These are phyloP conservation scores for Pelecanus crispus DNA, from an alignment of 2,113 vertebrate genomes.

Conservation along the genomic window DNA sequence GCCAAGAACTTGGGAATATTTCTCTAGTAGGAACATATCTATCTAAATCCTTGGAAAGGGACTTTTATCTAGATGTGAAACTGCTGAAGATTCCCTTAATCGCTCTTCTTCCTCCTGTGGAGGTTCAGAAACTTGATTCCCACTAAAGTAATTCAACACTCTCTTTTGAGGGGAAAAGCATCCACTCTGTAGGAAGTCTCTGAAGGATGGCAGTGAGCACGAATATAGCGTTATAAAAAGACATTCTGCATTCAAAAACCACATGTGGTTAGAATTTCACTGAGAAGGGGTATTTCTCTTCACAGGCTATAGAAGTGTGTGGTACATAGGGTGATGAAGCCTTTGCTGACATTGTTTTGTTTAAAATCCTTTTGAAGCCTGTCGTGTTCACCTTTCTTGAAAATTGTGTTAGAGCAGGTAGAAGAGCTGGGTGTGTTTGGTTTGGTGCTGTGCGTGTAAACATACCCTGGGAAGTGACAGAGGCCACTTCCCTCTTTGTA, in stretches of 20 bases:
- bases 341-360: slow-evolving; percentile 15
- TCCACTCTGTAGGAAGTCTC: background rate
- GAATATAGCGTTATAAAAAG: slow-evolving; percentile 44
- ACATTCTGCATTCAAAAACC: slow-evolving; percentile 10
- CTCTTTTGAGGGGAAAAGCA: background rate
- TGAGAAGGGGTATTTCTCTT: background rate
- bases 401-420: background rate
- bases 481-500: background rate
- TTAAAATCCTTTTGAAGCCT: slow-evolving; percentile 42
- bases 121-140: background rate
- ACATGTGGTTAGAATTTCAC: slow-evolving; percentile 1
- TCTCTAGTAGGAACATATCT: background rate
- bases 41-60: background rate
- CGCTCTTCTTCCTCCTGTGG: background rate
- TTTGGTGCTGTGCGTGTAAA: background rate
- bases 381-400: background rate
- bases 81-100: background rate
- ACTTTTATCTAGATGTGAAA: background rate
- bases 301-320: background rate
- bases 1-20: background rate
- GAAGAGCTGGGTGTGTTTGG: background rate
- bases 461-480: background rate
- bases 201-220: background rate
- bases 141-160: background rate
- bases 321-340: background rate